A percentile compares a stretch with the other conserved stretches of the same genome.
Conservation (phyloP, 2,797 vertebrate species). For the Falco naumanni region DNA sequence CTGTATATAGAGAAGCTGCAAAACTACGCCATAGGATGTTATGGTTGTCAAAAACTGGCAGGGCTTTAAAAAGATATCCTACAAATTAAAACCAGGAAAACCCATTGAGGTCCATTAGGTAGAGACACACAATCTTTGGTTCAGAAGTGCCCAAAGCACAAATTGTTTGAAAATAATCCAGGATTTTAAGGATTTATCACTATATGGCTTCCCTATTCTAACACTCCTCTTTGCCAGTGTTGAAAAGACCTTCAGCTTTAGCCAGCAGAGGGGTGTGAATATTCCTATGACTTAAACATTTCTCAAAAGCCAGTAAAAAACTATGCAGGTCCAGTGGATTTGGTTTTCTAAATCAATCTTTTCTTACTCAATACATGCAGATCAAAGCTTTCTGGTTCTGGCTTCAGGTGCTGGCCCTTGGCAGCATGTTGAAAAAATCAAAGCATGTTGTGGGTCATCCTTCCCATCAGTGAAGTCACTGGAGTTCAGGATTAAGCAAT, state of each 20-base stretch:
- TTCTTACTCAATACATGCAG: not conserved
- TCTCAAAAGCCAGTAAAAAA: not conserved
- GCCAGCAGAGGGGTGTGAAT: not conserved
- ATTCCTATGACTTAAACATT: not conserved
- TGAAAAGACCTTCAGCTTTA: not conserved
- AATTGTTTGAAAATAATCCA: not conserved
- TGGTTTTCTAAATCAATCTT: not conserved
- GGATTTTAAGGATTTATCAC: not conserved
- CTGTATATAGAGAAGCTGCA: not conserved
- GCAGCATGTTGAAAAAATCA: not conserved
- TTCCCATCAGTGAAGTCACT: not conserved
- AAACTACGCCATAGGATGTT: fast-evolving
- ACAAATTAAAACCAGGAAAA: not conserved
- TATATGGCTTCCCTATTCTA: not conserved
- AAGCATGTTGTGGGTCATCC: not conserved
- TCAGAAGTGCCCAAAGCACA: not conserved
- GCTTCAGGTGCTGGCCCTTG: not conserved
- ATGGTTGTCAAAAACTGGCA: not conserved
- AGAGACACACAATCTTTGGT: not conserved
- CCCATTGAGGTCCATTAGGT: not conserved
- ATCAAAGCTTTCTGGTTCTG: not conserved
- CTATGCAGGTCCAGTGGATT: not conserved
- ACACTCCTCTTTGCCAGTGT: not conserved
- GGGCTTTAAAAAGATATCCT: not conserved
- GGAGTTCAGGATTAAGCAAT: not conserved